A percentile compares a stretch with the other conserved stretches of the same genome.
phyloP scores from a whole-genome alignment of 2,113 vertebrate genomes.

The Hemiprocne comata region DNA sequence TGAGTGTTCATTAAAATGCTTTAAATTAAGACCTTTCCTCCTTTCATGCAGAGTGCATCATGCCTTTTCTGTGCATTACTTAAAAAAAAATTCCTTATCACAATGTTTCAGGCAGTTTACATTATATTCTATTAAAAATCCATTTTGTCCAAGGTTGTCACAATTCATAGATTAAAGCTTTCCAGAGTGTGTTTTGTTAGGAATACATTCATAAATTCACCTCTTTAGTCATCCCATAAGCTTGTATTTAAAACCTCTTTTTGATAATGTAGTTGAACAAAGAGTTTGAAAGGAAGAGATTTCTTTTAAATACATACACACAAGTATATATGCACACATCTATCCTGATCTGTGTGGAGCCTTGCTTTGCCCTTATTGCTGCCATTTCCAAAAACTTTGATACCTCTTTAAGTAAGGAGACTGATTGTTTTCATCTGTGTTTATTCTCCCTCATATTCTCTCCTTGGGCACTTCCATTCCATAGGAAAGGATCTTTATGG shows the following conservation, averaged over 20 bases:
- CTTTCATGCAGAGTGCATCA: conserved; percentile 29
- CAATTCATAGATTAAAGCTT: conserved; percentile 69
- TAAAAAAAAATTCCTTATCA: conserved; percentile 68
- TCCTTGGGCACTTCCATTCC: background rate
- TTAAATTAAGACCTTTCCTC: conserved; percentile 70
- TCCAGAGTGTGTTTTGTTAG: conserved; percentile 57
- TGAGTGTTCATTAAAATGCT: conserved; percentile 62
- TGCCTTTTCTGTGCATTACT: conserved; percentile 37
- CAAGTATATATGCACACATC: background rate
- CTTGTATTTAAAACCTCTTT: conserved; percentile 63
- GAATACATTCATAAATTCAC: conserved; percentile 68
- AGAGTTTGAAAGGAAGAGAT: conserved; percentile 15
- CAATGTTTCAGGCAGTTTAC: conserved; percentile 70
- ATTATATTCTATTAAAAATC: conserved; percentile 74
- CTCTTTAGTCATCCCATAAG: conserved; percentile 51
- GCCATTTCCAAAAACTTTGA: background rate
- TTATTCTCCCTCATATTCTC: background rate
- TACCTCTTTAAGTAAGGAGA: background rate
- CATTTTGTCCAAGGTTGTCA: conserved; percentile 73
- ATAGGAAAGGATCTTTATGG: background rate
- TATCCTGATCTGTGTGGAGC: background rate
- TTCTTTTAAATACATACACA: conserved; percentile 4
- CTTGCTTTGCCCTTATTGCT: background rate
- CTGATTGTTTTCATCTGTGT: background rate
- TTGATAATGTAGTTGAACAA: conserved; percentile 54